Conservation (phyloP, 2,797 vertebrate species). For the Eurystomus glaucurus region DNA sequence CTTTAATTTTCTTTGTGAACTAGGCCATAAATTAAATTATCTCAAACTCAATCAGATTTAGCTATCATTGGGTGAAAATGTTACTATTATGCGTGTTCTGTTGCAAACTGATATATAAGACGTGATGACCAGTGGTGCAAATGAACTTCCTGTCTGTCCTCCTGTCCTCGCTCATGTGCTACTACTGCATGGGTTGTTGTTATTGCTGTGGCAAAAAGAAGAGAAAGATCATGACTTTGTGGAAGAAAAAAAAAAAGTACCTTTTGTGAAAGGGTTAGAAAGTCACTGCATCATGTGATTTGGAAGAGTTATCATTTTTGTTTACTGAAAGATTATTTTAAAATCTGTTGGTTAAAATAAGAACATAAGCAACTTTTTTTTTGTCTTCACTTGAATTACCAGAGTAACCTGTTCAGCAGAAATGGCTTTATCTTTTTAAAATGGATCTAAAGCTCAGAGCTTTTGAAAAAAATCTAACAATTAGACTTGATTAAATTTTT, state of each 20-base stretch:
- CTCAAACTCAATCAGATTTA: background rate
- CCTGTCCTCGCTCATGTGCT: background rate
- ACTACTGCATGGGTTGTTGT: background rate
- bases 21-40: background rate
- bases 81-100: accelerated
- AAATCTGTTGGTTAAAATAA: background rate
- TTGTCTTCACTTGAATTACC: background rate
- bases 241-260: accelerated
- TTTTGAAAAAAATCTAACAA: constrained; percentile 17
- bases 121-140: background rate
- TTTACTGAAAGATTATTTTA: background rate
- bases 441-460: background rate
- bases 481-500: background rate
- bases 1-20: background rate
- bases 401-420: background rate
- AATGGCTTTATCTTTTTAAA: background rate
- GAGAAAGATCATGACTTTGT: background rate
- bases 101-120: background rate
- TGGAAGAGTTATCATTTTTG: background rate
- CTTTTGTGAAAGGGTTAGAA: background rate
- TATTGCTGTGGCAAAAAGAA: background rate
- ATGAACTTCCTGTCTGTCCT: background rate
- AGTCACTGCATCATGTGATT: background rate
- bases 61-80: background rate
- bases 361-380: background rate